Base-by-base conservation (phyloP, 2,888 invertebrate species). In the Microctonus brassicae region DNA sequence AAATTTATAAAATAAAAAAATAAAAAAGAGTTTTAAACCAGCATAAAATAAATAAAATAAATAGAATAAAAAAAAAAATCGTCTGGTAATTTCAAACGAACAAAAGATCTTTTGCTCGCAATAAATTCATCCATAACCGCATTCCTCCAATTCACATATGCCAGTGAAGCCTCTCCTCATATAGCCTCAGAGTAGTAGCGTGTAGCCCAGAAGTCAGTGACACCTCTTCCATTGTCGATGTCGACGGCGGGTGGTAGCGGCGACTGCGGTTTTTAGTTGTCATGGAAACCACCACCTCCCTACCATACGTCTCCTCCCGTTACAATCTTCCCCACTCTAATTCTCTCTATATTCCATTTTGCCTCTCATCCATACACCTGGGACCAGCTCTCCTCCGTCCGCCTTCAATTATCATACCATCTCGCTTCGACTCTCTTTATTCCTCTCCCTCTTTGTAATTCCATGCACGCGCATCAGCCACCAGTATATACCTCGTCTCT, bases 151-250 rank as follows among this genome's bases (percentile, higher is more conserved):
- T 22, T 62, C 22, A 68, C 69, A 72, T 63, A 66, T 39, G 68
- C 39, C 63, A 57, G 24, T 26, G 57, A 57, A 53, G 53, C 39
- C 24, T 42, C 22, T n/a, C n/a, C n/a, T n/a, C 36, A n/a, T 24
- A 42, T 24, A 42, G 61, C 64, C 17, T 64, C 64, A n/a, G n/a
- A 66, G 66, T 74, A 66, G 66, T 74, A 73, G 74, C 73, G 76
- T 79, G 78, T 77, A 78, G 77, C 77, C 83, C 83, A 84, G 86
- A 84, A 86, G 87, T 87, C 87, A 87, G 85, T 86, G 87, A 87
- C 87, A 87, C 86, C 86, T 86, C 83, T 84, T 80, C 80, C 82
- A 85, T 85, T 86, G 86, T 78, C 78, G 78, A 76, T 70, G 73
- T 74, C 74, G 82, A 77, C 80, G 82, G 77, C 80, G 7, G 7